These are phyloP conservation scores for Amaurobius ferox DNA, from an alignment of 2,888 invertebrate genomes.

Conservation along the genomic window DNA sequence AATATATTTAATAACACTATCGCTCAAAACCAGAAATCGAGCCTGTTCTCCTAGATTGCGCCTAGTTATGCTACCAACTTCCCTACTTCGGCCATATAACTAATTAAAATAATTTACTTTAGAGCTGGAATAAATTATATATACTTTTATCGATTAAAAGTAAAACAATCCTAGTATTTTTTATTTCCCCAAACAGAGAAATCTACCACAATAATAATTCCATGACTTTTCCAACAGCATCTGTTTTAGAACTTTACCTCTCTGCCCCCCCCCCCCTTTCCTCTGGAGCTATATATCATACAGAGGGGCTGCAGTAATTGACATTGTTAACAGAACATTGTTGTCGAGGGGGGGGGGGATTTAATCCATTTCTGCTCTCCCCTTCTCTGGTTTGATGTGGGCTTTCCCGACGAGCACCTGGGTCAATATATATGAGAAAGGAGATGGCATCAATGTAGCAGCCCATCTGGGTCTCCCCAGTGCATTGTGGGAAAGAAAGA, in stretches of 20 bases:
- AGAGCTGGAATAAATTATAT: too few species aligned
- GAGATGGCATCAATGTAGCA: not conserved
- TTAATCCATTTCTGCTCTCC: slow-evolving; percentile 26
- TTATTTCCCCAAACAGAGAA: too few species aligned
- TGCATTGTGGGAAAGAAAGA: slow-evolving; percentile 4
- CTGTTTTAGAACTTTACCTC: slow-evolving; percentile 8
- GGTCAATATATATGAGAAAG: slow-evolving; percentile 8
- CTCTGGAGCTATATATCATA: slow-evolving; percentile 49
- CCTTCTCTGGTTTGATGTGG: not conserved
- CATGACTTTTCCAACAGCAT: slow-evolving; percentile 33
- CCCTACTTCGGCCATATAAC: too few species aligned
- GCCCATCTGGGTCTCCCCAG: slow-evolving; percentile 6
- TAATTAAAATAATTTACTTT: too few species aligned
- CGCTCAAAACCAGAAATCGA: too few species aligned
- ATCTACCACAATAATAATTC: slow-evolving; percentile 46
- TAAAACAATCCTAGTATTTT: too few species aligned
- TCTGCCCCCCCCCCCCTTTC: slow-evolving; percentile 16
- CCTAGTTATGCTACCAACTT: too few species aligned
- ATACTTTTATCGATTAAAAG: too few species aligned
- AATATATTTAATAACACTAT: too few species aligned
- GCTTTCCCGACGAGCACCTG: not conserved
- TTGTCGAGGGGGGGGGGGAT: slow-evolving; percentile 40
- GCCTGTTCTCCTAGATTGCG: too few species aligned
- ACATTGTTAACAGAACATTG: slow-evolving; percentile 68
- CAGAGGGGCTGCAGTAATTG: slow-evolving; percentile 49